phyloP scores from a whole-genome alignment of 2,797 vertebrate genomes.

The Spinus olivaceus region DNA sequence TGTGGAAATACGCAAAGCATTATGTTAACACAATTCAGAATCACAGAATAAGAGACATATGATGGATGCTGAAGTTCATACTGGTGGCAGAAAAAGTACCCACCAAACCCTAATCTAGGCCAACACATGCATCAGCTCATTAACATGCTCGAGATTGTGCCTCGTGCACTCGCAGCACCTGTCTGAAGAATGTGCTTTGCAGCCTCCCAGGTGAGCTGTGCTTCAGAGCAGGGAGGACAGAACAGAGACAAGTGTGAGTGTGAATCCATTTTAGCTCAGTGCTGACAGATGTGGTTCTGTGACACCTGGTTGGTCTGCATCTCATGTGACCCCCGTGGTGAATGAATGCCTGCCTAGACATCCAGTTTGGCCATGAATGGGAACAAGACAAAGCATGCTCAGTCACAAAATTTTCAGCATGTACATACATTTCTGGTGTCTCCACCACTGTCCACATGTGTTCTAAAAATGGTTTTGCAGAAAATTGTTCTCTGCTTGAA shows the following conservation, averaged over 20 bases:
- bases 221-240: neutral
- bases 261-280: neutral
- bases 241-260: neutral
- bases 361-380: neutral
- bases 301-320: neutral
- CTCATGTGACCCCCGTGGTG: neutral
- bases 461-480: neutral
- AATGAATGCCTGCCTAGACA: neutral
- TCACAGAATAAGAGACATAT: neutral
- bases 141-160: neutral
- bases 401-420: neutral
- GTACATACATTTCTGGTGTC: neutral
- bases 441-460: neutral
- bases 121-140: neutral
- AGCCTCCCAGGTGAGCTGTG: neutral
- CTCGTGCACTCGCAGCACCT: neutral
- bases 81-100: neutral
- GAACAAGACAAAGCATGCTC: neutral
- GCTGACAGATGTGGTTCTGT: neutral
- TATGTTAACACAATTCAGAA: neutral
- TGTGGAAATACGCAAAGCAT: neutral
- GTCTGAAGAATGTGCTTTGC: neutral
- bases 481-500: neutral
- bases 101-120: neutral
- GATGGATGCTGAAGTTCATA: neutral